Percentiles rank a stretch among this genome's conserved stretches.
Conservation (phyloP, 2,888 invertebrate genomes). For the Galerucella pusilla region DNA sequence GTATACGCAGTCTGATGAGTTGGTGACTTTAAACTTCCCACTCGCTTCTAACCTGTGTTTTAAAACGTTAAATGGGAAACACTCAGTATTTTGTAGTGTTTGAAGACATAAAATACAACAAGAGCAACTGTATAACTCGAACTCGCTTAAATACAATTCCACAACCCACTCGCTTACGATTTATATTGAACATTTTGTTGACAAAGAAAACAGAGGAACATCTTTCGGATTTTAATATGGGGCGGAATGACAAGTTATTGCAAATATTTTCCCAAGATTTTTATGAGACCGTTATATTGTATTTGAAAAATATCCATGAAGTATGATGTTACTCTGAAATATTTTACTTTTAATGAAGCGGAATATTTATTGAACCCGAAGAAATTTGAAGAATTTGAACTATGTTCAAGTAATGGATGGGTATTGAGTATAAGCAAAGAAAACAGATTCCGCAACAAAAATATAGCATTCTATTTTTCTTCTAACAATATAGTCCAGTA, state of each 20-base stretch:
- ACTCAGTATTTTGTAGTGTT: too few relatives aligned
- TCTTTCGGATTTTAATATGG: constrained; percentile 30
- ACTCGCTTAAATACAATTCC: not conserved
- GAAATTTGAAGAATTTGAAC: not conserved
- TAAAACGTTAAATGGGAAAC: too few relatives aligned
- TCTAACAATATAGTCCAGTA: too few relatives aligned
- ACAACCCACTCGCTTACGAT: not conserved
- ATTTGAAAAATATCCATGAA: constrained; percentile 1
- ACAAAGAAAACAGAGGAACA: constrained; percentile 19
- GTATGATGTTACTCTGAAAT: not conserved
- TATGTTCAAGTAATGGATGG: not conserved
- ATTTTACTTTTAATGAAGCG: not conserved
- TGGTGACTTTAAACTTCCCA: too few relatives aligned
- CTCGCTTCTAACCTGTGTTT: too few relatives aligned
- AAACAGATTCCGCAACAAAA: too few relatives aligned
- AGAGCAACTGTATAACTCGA: too few relatives aligned
- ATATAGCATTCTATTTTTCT: too few relatives aligned
- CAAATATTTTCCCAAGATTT: constrained; percentile 13
- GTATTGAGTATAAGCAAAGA: too few relatives aligned
- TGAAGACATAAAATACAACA: too few relatives aligned
- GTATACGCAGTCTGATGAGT: too few relatives aligned
- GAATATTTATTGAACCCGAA: not conserved
- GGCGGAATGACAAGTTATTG: constrained; percentile 19
- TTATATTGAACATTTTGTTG: constrained; percentile 28
- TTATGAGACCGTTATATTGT: constrained; percentile 3